phyloP scores from a whole-genome alignment of 2,797 vertebrate genomes.

The Typhlichthys subterraneus region DNA sequence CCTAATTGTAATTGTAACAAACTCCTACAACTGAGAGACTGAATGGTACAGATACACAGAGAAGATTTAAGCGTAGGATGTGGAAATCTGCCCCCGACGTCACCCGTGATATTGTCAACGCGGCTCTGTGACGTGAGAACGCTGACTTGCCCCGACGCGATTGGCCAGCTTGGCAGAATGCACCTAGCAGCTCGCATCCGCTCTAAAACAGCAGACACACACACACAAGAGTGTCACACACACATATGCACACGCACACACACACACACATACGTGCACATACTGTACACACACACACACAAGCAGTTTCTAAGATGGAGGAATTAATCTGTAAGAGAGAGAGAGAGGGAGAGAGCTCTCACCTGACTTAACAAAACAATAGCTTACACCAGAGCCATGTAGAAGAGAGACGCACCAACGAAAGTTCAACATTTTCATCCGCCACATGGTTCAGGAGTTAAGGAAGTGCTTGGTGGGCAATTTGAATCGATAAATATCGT shows the following conservation, averaged over 20 bases:
- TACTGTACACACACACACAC: constrained; percentile 21
- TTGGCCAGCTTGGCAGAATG: constrained; percentile 20
- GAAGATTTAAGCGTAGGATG: too few species aligned
- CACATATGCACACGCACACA: constrained; percentile 13
- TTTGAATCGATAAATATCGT: too few species aligned
- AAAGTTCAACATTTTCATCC: too few species aligned
- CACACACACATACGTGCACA: constrained; percentile 6
- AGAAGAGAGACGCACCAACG: too few species aligned
- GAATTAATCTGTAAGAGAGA: constrained; percentile 36
- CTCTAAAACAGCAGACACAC: constrained; percentile 14
- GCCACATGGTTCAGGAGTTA: too few species aligned
- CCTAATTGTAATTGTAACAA: too few species aligned
- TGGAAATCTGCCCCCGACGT: not conserved
- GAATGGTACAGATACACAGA: too few species aligned
- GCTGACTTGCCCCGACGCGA: constrained; percentile 13
- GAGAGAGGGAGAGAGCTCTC: not conserved
- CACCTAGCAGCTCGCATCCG: constrained; percentile 26
- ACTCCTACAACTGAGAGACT: too few species aligned
- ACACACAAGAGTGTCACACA: constrained; percentile 13
- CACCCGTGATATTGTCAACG: constrained; percentile 2
- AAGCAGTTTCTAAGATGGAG: constrained; percentile 28
- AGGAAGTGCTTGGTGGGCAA: too few species aligned
- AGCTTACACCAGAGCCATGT: too few species aligned
- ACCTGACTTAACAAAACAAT: too few species aligned
- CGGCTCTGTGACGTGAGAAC: constrained; percentile 1